A percentile compares a stretch with the other conserved stretches of the same genome.
Evolutionary conservation across 2,113 vertebrate species (phyloP).

Genomic region (Planiliza haematocheilus): DNA sequence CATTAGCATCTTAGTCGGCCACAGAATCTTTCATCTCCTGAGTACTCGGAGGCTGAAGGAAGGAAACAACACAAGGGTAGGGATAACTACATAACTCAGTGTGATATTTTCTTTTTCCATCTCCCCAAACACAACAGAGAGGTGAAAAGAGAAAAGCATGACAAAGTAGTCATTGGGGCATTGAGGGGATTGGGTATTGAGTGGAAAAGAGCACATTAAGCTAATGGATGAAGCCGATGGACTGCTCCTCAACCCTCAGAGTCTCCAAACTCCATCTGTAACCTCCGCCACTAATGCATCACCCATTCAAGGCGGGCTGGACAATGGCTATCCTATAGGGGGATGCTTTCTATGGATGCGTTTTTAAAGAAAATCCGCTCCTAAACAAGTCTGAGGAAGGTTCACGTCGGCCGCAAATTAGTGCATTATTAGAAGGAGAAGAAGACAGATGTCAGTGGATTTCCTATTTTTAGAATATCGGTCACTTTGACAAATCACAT

Average conservation of each 20-base stretch:
- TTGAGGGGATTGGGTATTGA: slow-evolving; percentile 56
- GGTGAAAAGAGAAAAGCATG: slow-evolving; percentile 46
- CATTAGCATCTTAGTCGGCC: neutral
- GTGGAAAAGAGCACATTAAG: slow-evolving; percentile 75
- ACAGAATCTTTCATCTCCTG: slow-evolving; percentile 5
- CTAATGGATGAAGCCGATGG: slow-evolving; percentile 77
- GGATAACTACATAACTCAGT: slow-evolving; percentile 18
- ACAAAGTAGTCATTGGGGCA: slow-evolving; percentile 52
- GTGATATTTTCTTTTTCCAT: slow-evolving; percentile 32
- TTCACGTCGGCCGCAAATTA: neutral
- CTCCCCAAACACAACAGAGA: slow-evolving; percentile 41
- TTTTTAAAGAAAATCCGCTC: slow-evolving; percentile 31
- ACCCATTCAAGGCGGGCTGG: slow-evolving; percentile 35
- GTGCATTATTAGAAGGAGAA: neutral
- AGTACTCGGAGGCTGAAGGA: slow-evolving; percentile 6
- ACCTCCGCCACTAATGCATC: slow-evolving; percentile 70
- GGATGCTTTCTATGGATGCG: slow-evolving; percentile 35
- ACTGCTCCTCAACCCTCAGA: slow-evolving; percentile 56
- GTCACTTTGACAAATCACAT: too few species aligned
- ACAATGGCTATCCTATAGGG: slow-evolving; percentile 34
- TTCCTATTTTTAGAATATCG: too few species aligned
- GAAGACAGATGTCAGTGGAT: slow-evolving; percentile 2
- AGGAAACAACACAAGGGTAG: slow-evolving; percentile 4
- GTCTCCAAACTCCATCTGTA: slow-evolving; percentile 52
- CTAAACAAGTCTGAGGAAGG: neutral